phyloP scores from a whole-genome alignment of 2,888 invertebrate species.

The Ctenicera cuprea region DNA sequence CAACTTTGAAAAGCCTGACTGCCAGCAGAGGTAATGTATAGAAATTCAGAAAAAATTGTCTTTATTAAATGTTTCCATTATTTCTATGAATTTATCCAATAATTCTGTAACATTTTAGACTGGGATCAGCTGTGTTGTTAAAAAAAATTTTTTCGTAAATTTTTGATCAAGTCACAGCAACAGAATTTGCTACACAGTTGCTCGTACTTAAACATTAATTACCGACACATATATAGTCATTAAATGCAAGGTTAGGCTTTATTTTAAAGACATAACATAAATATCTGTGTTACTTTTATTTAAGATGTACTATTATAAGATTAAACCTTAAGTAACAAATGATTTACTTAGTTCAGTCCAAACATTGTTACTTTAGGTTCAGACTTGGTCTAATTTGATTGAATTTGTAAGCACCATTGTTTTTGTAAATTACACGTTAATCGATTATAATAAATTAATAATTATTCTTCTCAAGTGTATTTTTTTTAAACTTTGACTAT shows the following conservation, averaged over 20 bases:
- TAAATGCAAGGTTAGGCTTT: conserved; percentile 21
- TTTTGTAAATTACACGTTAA: conserved; percentile 47
- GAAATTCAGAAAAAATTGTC: no score
- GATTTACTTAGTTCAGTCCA: conserved; percentile 18
- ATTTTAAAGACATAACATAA: conserved; percentile 29
- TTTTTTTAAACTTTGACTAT: no score
- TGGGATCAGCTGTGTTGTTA: conserved; percentile 1
- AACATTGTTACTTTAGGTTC: conserved; percentile 27
- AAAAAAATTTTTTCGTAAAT: background rate
- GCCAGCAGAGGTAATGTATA: no score
- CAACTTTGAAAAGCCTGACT: no score
- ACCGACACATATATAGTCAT: conserved; percentile 31
- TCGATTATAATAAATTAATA: conserved; percentile 41
- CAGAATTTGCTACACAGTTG: conserved; percentile 19
- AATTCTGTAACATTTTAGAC: background rate
- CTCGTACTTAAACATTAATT: conserved; percentile 39
- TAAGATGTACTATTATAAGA: conserved; percentile 22
- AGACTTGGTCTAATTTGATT: conserved; percentile 40
- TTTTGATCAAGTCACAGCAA: conserved; percentile 21
- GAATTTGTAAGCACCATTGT: conserved; percentile 44
- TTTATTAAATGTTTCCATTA: no score
- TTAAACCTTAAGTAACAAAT: conserved; percentile 34
- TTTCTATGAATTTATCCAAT: background rate
- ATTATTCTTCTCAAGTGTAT: conserved; percentile 28
- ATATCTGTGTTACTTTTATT: conserved; percentile 45